Evolutionary conservation across 2,797 vertebrate species (phyloP).

Genomic region (Anas capensis): DNA sequence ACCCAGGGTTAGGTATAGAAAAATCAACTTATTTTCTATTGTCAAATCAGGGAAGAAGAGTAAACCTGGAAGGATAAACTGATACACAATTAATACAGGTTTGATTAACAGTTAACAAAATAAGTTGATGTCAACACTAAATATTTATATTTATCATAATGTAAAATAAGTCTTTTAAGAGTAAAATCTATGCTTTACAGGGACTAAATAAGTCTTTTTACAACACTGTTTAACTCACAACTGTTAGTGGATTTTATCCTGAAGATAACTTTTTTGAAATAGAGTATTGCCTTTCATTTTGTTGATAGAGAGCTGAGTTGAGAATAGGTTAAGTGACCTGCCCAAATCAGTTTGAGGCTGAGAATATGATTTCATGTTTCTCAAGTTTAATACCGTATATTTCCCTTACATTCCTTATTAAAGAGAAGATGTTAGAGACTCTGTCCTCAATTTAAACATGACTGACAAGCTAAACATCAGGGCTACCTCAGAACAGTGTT

Average conservation of each 20-base stretch:
- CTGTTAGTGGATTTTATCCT: neutral
- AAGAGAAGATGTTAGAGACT: neutral
- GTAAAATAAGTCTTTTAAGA: neutral
- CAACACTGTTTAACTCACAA: neutral
- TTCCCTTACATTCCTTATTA: neutral
- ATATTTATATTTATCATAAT: neutral
- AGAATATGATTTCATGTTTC: neutral
- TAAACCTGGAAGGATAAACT: neutral
- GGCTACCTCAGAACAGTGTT: neutral
- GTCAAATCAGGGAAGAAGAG: neutral
- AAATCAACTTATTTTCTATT: neutral
- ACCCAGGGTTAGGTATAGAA: neutral
- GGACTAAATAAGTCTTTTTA: neutral
- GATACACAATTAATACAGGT: neutral
- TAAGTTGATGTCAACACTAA: neutral
- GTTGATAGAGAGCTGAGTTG: neutral
- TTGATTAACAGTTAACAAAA: neutral
- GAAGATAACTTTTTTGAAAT: neutral
- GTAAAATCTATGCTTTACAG: neutral
- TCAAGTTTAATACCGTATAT: neutral
- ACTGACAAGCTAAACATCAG: neutral
- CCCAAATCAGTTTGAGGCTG: neutral
- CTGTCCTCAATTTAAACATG: neutral
- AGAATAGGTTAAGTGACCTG: neutral
- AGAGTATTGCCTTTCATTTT: neutral